Base-by-base conservation (phyloP, 2,888 invertebrate genomes). In the Graphium colonna region DNA sequence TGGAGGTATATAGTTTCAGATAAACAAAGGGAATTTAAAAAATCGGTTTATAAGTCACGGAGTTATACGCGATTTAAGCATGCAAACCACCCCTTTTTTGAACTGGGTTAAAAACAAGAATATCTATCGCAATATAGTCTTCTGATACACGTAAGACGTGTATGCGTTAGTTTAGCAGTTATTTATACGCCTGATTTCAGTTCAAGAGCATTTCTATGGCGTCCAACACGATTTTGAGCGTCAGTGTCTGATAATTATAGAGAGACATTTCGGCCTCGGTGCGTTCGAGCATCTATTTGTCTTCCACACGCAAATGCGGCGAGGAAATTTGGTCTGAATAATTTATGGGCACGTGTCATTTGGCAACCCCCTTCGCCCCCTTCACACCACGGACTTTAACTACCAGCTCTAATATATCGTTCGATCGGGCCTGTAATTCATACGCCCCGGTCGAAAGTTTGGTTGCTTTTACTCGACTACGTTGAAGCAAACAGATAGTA, bases 281-380 rank as follows among this genome's bases (percentile, higher is more conserved):
- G 73, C 70, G 75, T 77, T 74, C 71, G 73, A 75, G 65, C 67
- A 73, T 72, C 82, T 86, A 85, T 86, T 86, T 86, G 85, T 85
- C 84, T 86, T 86, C 77, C 71, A 87, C 88, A 88, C 87, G 88
- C 88, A 88, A 88, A 88, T 88, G 89, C 80, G 75, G 73, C 68
- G 74, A 82, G 82, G 79, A 80, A 75, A 82, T 82, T 84, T 3
- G 77, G 78, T 82, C 76, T 89, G 85, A 89, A 89, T 88, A 88
- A 88, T 89, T 87, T 84, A 89, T 89, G 81, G 63, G 57, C 52
- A 65, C 75, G 73, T 86, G 87, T 89, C 87, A 84, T 89, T 89
- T 88, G 88, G 87, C 88, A 86, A 88, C 86, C 81, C 77, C 83
- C 82, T 54, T 63, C 58, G 69, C 69, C 69, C 58, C 49, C 56